Base-by-base conservation (phyloP, 2,888 invertebrate genomes). In the Hirtodrosophila duncani region DNA sequence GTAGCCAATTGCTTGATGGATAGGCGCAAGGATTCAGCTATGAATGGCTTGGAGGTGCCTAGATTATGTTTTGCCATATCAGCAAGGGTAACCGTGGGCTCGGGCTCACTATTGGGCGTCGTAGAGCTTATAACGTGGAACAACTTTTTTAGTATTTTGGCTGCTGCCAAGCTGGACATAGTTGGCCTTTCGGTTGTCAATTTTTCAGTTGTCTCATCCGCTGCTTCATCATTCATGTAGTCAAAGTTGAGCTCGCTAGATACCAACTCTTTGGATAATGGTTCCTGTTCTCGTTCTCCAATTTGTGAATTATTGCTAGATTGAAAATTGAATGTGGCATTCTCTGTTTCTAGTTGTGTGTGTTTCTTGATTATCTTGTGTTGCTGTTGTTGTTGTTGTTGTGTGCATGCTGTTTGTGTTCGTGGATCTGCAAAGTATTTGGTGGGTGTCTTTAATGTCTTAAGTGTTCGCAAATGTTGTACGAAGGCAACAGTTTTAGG, bases 151-250 rank as follows among this genome's bases (percentile, higher is more conserved):
- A 72, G 20, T 7, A 72, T 56, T 2, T 64, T 37, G 2, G 69
- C 67, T 3, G 72, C 75, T 3, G 75, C 59, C 20, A 52, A 10
- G 1, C 29, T 50, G 3, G 72, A 69, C 71, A 72, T 71, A 9
- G 42, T 56, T 1, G 48, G 49, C 5, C n/a, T 9, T 3, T 9
- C 18, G 2, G 31, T 26, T 9, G 8, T 34, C 7, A n/a, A 6
- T 3, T n/a, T 45, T 7, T 26, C 37, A 3, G 43, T 45, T 10
- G 44, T 27, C 1, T 37, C 41, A 7, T 14, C 10, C 1, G 29
- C 41, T 4, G 56, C 41, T 3, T 42, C 69, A 29, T 72, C 75
- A 24, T 67, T 63, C 48, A 67, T 49, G 17, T 75, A 69, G 26
- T 72, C 71, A 8, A 51, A 26, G 8, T 31, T 51, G 2, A 14